These are phyloP conservation scores for Chelmon rostratus DNA, from an alignment of 2,797 vertebrate genomes.

Conservation along the genomic window DNA sequence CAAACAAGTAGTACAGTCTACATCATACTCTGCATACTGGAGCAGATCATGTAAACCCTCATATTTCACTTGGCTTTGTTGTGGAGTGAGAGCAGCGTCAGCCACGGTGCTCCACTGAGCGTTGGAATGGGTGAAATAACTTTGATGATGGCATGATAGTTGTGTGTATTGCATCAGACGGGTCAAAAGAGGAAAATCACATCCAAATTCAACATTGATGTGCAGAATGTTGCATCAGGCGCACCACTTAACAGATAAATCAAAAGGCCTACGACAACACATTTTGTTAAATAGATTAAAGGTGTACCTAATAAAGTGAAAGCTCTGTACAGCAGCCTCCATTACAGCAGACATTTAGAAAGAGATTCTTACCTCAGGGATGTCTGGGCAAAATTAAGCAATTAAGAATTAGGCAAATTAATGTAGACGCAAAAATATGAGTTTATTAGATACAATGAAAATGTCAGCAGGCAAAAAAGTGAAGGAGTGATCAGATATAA, in stretches of 20 bases:
- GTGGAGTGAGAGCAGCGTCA: background rate
- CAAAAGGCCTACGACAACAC: background rate
- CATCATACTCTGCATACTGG: background rate
- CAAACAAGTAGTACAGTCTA: background rate
- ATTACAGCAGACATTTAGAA: background rate
- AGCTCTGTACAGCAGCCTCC: background rate
- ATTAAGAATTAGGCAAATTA: conserved; percentile 10
- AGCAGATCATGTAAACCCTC: background rate
- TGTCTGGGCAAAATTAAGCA: conserved; percentile 6
- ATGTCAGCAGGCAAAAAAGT: background rate
- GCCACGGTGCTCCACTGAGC: background rate
- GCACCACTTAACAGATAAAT: background rate
- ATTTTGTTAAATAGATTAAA: conserved; percentile 4
- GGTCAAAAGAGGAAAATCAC: background rate
- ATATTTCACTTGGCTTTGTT: background rate
- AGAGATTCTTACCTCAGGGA: background rate
- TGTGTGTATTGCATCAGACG: background rate
- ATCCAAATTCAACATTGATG: background rate
- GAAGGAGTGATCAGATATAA: background rate
- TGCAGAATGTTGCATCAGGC: background rate
- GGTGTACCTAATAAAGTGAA: conserved; percentile 14
- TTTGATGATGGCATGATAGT: conserved; percentile 7
- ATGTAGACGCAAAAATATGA: background rate
- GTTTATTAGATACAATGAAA: background rate
- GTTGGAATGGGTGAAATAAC: conserved; percentile 2